Evolutionary conservation across 1,140 invertebrate genomes (phyloP).

Genomic region (Trichoplusia ni): DNA sequence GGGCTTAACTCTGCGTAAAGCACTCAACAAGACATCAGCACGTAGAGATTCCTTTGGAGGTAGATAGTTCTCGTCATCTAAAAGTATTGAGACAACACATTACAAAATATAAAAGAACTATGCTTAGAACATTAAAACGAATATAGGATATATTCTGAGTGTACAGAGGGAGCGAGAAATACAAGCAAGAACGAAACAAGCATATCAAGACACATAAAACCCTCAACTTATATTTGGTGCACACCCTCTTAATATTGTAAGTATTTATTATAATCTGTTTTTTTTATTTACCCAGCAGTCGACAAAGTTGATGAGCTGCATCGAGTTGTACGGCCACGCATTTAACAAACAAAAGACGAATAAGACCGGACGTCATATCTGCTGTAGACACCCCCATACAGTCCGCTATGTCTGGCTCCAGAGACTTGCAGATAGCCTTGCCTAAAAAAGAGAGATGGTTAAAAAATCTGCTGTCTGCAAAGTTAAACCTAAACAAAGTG

Average conservation of each 20-base stretch:
- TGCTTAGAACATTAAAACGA: no score
- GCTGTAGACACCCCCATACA: conserved; percentile 79
- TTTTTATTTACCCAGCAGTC: conserved; percentile 57
- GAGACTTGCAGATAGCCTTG: conserved; percentile 83
- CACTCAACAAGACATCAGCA: conserved; percentile 63
- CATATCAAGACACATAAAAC: no score
- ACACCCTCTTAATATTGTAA: no score
- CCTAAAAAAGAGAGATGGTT: conserved; percentile 54
- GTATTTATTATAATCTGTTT: no score
- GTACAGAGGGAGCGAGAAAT: no score
- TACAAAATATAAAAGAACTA: no score
- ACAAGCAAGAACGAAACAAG: no score
- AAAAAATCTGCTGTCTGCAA: neutral
- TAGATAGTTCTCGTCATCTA: conserved; percentile 77
- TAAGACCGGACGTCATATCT: conserved; percentile 75
- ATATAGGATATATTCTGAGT: no score
- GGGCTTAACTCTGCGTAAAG: conserved; percentile 53
- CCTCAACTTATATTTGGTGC: no score
- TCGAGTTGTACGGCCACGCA: conserved; percentile 72
- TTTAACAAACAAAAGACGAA: conserved; percentile 63
- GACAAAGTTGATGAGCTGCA: conserved; percentile 63
- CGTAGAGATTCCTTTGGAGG: conserved; percentile 64
- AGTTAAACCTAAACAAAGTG: neutral
- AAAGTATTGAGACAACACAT: no score
- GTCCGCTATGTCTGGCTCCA: conserved; percentile 83